phyloP scores from a whole-genome alignment of 2,888 invertebrate species.

The Lordiphosa andalusiaca region DNA sequence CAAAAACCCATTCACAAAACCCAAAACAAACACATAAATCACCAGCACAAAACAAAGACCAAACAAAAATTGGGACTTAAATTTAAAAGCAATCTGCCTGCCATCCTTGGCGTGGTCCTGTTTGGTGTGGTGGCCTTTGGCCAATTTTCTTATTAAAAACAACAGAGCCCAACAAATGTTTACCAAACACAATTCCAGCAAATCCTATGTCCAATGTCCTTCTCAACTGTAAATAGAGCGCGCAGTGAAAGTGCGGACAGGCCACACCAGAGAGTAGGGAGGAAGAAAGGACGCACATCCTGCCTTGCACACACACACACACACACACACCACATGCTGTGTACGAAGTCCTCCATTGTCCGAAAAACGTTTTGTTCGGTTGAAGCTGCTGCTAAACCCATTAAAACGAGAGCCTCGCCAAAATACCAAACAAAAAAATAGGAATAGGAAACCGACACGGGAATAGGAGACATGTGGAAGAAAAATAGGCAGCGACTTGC shows the following conservation, averaged over 20 bases:
- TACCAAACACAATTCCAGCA: conserved; percentile 72
- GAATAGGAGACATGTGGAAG: neutral
- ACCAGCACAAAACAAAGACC: conserved; percentile 40
- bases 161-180: conserved; percentile 70
- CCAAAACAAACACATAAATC: conserved; percentile 71
- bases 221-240: conserved; percentile 70
- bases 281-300: conserved; percentile 3
- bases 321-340: conserved; percentile 73
- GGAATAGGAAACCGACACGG: conserved; percentile 21
- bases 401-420: conserved; percentile 53
- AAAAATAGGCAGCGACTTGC: conserved; percentile 11
- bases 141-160: conserved; percentile 73
- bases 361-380: conserved; percentile 50
- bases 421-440: conserved; percentile 16
- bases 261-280: conserved; percentile 7
- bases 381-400: conserved; percentile 51
- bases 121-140: conserved; percentile 59
- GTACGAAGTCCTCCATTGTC: conserved; percentile 24
- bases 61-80: conserved; percentile 53
- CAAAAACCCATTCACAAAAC: conserved; percentile 33
- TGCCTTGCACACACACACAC: conserved; percentile 64
- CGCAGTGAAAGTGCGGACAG: conserved; percentile 69
- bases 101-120: conserved; percentile 5
- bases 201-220: conserved; percentile 40
- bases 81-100: conserved; percentile 69